phyloP scores from a whole-genome alignment of 2,113 vertebrate species.

The Ia io region DNA sequence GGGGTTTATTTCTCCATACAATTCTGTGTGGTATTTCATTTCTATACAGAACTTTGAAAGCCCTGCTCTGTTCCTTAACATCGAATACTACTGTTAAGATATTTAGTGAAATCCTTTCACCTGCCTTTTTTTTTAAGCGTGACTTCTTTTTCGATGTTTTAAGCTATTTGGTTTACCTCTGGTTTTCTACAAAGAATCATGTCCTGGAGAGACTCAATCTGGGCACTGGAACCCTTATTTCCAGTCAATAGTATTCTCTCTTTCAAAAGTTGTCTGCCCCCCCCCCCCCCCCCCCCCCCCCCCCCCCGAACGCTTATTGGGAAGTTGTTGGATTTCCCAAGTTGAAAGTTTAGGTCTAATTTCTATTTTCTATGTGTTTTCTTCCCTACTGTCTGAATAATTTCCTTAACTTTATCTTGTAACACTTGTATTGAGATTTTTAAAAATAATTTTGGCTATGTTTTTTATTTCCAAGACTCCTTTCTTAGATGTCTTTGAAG shows the following conservation, averaged over 20 bases:
- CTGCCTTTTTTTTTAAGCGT: neutral
- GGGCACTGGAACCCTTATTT: neutral
- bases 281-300: accelerated
- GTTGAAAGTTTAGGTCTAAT: neutral
- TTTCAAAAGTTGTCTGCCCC: neutral
- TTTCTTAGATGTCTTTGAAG: neutral
- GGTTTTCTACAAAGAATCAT: neutral
- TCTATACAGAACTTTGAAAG: neutral
- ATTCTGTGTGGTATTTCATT: neutral
- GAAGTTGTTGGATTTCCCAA: neutral
- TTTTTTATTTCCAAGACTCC: neutral
- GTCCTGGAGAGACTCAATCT: neutral
- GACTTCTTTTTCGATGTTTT: neutral
- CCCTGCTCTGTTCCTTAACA: neutral
- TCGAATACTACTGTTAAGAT: neutral
- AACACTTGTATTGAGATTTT: neutral
- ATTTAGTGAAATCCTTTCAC: neutral
- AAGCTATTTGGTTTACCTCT: neutral
- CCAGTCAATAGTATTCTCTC: neutral
- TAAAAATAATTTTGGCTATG: neutral
- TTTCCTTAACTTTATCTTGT: neutral
- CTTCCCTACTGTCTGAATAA: neutral
- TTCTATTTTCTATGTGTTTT: neutral
- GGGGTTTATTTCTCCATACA: neutral
- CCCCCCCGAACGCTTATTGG: neutral